Conservation (phyloP, 30 jellyfish, hydroid and myxozoan genomes). For the Pseudorhiza aurosa region DNA sequence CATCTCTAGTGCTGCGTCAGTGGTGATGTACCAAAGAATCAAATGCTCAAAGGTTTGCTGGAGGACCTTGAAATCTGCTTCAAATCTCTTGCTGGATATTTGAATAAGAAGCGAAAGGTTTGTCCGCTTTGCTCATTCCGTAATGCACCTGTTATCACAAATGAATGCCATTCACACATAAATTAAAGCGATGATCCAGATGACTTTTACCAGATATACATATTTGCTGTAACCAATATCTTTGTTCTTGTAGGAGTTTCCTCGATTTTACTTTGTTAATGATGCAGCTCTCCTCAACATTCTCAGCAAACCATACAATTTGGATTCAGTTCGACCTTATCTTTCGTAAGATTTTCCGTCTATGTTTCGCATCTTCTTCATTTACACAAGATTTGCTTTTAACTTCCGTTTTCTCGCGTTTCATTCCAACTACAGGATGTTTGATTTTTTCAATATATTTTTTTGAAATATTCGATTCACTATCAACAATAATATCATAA, state of each 20-base stretch:
- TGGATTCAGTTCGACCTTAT: constrained; percentile 77
- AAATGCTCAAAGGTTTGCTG: constrained; percentile 67
- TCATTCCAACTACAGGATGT: too few species aligned
- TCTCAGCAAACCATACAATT: constrained; percentile 74
- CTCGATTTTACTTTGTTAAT: constrained; percentile 78
- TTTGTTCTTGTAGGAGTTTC: constrained; percentile 65
- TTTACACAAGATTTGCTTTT: too few species aligned
- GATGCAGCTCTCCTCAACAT: constrained; percentile 61
- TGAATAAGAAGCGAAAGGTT: constrained; percentile 81
- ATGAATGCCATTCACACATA: too few species aligned
- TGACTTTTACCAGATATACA: too few species aligned
- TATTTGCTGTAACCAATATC: too few species aligned
- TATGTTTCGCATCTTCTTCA: too few species aligned
- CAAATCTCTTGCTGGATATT: constrained; percentile 75
- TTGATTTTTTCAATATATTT: too few species aligned
- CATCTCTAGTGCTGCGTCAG: constrained; percentile 76
- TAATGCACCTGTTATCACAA: not conserved
- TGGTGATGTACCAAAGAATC: constrained; percentile 84
- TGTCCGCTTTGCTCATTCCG: not conserved
- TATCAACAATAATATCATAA: too few species aligned
- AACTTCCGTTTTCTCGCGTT: too few species aligned
- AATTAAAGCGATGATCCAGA: too few species aligned
- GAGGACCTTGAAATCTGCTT: constrained; percentile 84
- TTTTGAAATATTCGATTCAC: too few species aligned
- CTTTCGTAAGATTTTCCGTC: constrained; percentile 57